phyloP scores from a whole-genome alignment of 1,140 invertebrate species.

The Panulirus ornatus region DNA sequence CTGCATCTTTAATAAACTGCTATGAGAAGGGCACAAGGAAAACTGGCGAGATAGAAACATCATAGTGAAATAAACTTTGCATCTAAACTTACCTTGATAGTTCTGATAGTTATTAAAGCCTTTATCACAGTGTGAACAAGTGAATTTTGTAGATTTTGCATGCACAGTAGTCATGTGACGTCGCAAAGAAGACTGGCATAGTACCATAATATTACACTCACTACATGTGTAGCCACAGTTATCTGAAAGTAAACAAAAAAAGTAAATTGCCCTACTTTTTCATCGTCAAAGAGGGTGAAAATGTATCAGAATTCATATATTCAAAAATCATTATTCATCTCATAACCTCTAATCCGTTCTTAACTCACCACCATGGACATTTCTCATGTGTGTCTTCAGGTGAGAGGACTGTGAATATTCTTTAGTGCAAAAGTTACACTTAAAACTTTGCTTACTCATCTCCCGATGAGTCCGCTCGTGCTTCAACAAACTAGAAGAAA shows the following conservation, averaged over 20 bases:
- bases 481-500: slow-evolving; percentile 42
- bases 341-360: neutral
- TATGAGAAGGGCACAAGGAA: too few species aligned
- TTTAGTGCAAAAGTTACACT: slow-evolving; percentile 26
- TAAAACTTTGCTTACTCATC: neutral
- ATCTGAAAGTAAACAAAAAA: neutral
- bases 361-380: slow-evolving; percentile 41
- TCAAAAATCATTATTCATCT: slow-evolving; percentile 6
- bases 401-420: slow-evolving; percentile 54
- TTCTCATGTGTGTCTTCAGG: slow-evolving; percentile 55
- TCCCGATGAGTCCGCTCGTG: slow-evolving; percentile 52
- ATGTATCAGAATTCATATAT: too few species aligned
- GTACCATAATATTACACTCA: slow-evolving; percentile 39
- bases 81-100: slow-evolving; percentile 55
- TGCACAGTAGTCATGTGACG: slow-evolving; percentile 59
- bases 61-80: too few species aligned
- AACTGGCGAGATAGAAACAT: too few species aligned
- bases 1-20: too few species aligned
- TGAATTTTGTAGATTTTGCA: slow-evolving; percentile 30
- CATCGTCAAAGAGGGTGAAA: too few species aligned
- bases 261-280: too few species aligned
- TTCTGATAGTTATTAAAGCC: slow-evolving; percentile 62
- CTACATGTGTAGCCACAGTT: slow-evolving; percentile 28
- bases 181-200: slow-evolving; percentile 45
- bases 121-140: slow-evolving; percentile 57